A percentile compares a stretch with the other conserved stretches of the same genome.
phyloP scores from a whole-genome alignment of 2,113 vertebrate genomes.

The Nettapus auritus region DNA sequence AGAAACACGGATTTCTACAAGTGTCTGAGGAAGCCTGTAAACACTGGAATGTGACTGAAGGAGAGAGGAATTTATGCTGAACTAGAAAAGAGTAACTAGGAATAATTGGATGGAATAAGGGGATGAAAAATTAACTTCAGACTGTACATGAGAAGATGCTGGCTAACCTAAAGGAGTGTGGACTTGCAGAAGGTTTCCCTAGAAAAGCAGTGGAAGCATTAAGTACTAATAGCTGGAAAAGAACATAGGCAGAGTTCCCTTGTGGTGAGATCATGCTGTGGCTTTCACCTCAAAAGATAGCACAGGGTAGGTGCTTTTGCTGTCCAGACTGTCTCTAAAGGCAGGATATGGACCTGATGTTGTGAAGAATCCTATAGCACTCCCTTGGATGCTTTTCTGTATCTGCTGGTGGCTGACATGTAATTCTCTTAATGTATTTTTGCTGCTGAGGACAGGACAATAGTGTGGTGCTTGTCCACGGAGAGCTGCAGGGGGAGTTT shows the following conservation, averaged over 20 bases:
- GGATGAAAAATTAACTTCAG: not conserved
- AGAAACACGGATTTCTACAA: not conserved
- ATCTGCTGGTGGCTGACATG: not conserved
- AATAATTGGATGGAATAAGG: not conserved
- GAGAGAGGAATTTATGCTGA: not conserved
- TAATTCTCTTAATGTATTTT: not conserved
- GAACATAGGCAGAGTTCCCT: not conserved
- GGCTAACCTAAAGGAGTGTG: not conserved
- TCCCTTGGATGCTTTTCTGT: not conserved
- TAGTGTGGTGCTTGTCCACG: not conserved
- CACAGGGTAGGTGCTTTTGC: not conserved
- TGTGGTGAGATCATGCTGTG: not conserved
- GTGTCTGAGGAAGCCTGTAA: not conserved
- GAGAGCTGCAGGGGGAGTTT: not conserved
- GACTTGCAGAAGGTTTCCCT: not conserved
- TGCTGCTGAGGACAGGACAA: not conserved
- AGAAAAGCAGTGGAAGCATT: not conserved
- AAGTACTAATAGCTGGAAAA: not conserved
- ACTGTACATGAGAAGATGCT: not conserved
- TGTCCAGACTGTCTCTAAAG: not conserved
- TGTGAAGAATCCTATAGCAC: not conserved
- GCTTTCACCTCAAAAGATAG: not conserved
- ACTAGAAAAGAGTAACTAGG: not conserved
- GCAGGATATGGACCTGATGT: not conserved
- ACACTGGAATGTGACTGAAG: not conserved